A percentile compares a stretch with the other conserved stretches of the same genome.
Conservation (phyloP, 1,140 invertebrate species). For the Notospermus geniculatus region DNA sequence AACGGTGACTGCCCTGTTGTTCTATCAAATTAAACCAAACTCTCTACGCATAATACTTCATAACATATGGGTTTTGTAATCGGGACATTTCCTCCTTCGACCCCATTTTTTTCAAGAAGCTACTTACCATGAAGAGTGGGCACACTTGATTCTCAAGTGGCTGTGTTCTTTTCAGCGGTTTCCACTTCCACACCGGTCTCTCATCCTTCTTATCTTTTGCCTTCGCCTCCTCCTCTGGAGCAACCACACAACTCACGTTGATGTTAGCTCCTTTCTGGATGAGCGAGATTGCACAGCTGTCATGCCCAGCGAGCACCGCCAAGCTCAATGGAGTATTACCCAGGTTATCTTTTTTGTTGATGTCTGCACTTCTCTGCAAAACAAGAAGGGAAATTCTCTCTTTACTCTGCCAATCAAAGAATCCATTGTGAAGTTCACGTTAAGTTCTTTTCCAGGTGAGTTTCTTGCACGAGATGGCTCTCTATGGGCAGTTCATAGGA, state of each 20-base stretch:
- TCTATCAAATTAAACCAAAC: too few relatives aligned
- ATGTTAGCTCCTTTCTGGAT: constrained; percentile 55
- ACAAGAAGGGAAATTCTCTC: constrained; percentile 11
- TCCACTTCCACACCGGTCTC: constrained; percentile 38
- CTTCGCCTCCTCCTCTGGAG: constrained; percentile 19
- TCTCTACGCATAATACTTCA: too few relatives aligned
- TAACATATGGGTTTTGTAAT: too few relatives aligned
- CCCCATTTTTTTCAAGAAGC: too few relatives aligned
- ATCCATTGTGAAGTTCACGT: constrained; percentile 1
- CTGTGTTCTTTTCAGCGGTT: constrained; percentile 30
- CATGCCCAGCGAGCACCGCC: constrained; percentile 56
- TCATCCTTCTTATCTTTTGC: constrained; percentile 26
- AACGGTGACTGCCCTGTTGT: not conserved
- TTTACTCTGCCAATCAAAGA: not conserved
- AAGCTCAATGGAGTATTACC: constrained; percentile 59
- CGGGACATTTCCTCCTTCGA: too few relatives aligned
- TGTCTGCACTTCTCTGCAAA: constrained; percentile 44
- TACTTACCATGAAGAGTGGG: too few relatives aligned
- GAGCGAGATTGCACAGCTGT: constrained; percentile 58
- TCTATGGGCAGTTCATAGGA: too few relatives aligned
- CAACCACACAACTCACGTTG: constrained; percentile 34
- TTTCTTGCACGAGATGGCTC: too few relatives aligned
- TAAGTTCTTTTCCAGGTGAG: too few relatives aligned
- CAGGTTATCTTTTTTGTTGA: constrained; percentile 52
- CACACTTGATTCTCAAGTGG: too few relatives aligned